A percentile compares a stretch with the other conserved stretches of the same genome.
These are phyloP conservation scores for Drosophila ercepeae DNA, from an alignment of 1,140 invertebrate species.

Conservation along the genomic window DNA sequence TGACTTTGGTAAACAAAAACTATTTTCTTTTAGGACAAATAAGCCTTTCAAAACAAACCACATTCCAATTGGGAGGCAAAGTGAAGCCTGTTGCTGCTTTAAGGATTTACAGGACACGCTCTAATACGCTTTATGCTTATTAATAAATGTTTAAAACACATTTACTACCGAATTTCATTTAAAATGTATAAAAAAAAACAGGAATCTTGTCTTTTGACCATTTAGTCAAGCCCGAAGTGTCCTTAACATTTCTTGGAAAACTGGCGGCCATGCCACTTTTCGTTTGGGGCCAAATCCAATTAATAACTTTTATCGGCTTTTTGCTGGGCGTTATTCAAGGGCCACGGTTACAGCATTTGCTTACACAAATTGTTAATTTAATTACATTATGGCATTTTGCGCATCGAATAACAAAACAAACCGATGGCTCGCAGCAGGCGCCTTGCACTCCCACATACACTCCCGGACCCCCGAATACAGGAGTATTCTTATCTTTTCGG, in stretches of 20 bases:
- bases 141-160: background rate
- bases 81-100: constrained; percentile 10
- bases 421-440: constrained; percentile 36
- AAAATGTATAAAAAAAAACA: constrained; percentile 2
- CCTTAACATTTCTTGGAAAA: constrained; percentile 10
- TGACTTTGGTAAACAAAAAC: too few relatives aligned
- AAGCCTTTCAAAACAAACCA: background rate
- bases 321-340: background rate
- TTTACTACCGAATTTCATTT: background rate
- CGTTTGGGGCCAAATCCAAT: background rate
- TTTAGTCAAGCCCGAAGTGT: background rate
- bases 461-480: background rate
- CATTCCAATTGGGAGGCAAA: constrained; percentile 9
- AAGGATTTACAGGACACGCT: background rate
- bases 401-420: constrained; percentile 72
- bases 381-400: constrained; percentile 57
- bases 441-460: background rate
- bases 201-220: background rate
- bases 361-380: constrained; percentile 51
- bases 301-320: constrained; percentile 22
- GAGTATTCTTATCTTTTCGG: background rate
- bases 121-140: background rate
- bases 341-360: constrained; percentile 10
- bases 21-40: background rate
- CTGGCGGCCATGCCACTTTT: background rate